These are phyloP conservation scores for Nautilus pompilius DNA, from an alignment of 1,140 invertebrate species.

Conservation along the genomic window DNA sequence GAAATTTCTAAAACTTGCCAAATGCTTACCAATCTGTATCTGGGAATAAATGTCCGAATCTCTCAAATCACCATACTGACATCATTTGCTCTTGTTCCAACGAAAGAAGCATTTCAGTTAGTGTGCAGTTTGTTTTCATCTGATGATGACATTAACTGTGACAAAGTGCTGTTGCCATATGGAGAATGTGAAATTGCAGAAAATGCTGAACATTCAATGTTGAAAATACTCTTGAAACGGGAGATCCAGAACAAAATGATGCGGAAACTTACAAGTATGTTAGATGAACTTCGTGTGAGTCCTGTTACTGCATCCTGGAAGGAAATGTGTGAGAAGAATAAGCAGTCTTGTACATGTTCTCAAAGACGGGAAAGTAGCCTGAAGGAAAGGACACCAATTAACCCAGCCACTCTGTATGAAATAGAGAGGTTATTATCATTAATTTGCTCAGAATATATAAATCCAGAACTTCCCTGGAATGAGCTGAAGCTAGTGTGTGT, in stretches of 20 bases:
- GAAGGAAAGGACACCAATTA: constrained; percentile 20
- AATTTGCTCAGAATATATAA: constrained; percentile 32
- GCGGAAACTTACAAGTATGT: background rate
- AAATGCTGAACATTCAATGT: background rate
- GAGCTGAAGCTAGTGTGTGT: constrained; percentile 26
- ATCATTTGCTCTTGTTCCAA: constrained; percentile 35
- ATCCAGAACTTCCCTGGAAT: constrained; percentile 23
- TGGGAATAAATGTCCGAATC: constrained; percentile 23
- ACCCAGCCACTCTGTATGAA: constrained; percentile 38
- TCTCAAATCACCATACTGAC: constrained; percentile 30
- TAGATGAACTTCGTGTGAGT: background rate
- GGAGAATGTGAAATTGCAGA: background rate
- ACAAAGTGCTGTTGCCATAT: constrained; percentile 7
- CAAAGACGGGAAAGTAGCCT: constrained; percentile 10
- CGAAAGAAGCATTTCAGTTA: constrained; percentile 19
- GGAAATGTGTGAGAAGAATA: constrained; percentile 20
- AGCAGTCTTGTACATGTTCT: constrained; percentile 3
- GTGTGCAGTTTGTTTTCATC: constrained; percentile 19
- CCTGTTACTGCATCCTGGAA: constrained; percentile 7
- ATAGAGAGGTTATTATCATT: constrained; percentile 37
- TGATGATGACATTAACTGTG: constrained; percentile 7
- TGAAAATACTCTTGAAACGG: background rate
- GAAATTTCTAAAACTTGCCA: constrained; percentile 33
- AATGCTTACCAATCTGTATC: constrained; percentile 28
- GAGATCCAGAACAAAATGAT: background rate